Percentiles rank a stretch among this genome's conserved stretches.
phyloP scores from a whole-genome alignment of 2,888 invertebrate species.

The Gymnosoma rotundatum region DNA sequence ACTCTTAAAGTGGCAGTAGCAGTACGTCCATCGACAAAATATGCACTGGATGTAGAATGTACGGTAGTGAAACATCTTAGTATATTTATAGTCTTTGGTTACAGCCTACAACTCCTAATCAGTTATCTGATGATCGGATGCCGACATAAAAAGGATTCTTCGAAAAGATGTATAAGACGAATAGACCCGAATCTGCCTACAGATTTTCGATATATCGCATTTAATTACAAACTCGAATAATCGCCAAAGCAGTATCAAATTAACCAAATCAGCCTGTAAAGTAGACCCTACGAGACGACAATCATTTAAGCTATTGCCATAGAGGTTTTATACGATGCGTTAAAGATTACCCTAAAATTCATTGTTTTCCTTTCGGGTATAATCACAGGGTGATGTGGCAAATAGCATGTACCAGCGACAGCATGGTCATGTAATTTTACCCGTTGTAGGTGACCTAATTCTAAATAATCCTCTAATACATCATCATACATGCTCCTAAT shows the following conservation, averaged over 20 bases:
- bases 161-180: neutral
- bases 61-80: too few species aligned
- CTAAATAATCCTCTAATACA: too few species aligned
- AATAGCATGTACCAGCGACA: neutral
- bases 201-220: too few species aligned
- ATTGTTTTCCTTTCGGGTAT: neutral
- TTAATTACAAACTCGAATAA: too few species aligned
- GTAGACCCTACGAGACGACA: neutral
- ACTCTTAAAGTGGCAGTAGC: too few species aligned
- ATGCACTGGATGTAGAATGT: too few species aligned
- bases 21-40: too few species aligned
- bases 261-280: neutral
- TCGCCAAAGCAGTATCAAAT: neutral
- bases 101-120: too few species aligned
- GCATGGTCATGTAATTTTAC: neutral
- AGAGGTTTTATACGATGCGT: neutral
- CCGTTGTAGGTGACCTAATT: too few species aligned
- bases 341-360: neutral
- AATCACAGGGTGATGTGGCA: neutral
- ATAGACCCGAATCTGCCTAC: neutral
- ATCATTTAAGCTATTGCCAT: neutral
- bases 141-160: neutral
- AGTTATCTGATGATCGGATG: too few species aligned
- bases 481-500: too few species aligned
- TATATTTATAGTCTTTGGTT: too few species aligned